Conservation (phyloP, 2,888 invertebrate species). For the Euspilapteryx auroguttella region DNA sequence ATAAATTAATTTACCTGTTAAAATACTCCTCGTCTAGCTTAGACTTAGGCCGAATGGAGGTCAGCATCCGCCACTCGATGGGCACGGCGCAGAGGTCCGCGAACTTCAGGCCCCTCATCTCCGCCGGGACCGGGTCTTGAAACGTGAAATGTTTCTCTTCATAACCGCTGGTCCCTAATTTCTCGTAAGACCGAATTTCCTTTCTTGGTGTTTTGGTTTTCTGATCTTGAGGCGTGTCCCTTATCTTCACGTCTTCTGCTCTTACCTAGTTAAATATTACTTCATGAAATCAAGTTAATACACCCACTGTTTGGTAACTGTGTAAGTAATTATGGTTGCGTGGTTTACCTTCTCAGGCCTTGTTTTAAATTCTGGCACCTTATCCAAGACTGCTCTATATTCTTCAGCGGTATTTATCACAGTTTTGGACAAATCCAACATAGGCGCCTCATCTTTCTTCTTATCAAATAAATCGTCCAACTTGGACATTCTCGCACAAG, state of each 20-base stretch:
- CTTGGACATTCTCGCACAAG: slow-evolving; percentile 59
- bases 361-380: slow-evolving; percentile 89
- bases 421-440: slow-evolving; percentile 82
- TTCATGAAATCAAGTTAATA: slow-evolving; percentile 8
- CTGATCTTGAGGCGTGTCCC: slow-evolving; percentile 68
- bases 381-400: slow-evolving; percentile 78
- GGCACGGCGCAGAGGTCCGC: slow-evolving; percentile 81
- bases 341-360: slow-evolving; percentile 83
- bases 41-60: slow-evolving; percentile 80
- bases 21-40: slow-evolving; percentile 87
- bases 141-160: slow-evolving; percentile 56
- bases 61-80: slow-evolving; percentile 93
- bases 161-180: slow-evolving; percentile 65
- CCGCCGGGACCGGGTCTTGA: slow-evolving; percentile 78
- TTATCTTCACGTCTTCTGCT: slow-evolving; percentile 75
- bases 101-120: slow-evolving; percentile 76
- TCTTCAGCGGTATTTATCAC: slow-evolving; percentile 80
- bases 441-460: slow-evolving; percentile 82
- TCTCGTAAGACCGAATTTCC: slow-evolving; percentile 67
- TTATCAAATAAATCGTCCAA: slow-evolving; percentile 82
- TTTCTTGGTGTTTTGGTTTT: slow-evolving; percentile 75
- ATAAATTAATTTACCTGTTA: slow-evolving; percentile 57
- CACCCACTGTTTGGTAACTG: not conserved
- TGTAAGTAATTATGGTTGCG: no score
- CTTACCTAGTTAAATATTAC: slow-evolving; percentile 53